A percentile compares a stretch with the other conserved stretches of the same genome.
Conservation (phyloP, 2,797 vertebrate species). For the Rhinella marina region DNA sequence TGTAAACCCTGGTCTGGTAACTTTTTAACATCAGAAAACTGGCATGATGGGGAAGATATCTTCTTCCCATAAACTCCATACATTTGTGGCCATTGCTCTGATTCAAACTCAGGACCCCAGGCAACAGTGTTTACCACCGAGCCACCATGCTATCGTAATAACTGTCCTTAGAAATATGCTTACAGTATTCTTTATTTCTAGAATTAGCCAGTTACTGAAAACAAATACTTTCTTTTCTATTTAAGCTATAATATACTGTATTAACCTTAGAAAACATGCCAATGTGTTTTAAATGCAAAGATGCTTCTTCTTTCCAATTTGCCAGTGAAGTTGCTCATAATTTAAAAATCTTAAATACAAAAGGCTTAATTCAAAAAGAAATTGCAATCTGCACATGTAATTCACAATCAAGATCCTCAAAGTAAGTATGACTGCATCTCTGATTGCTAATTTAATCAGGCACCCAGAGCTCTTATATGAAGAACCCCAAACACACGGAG, state of each 20-base stretch:
- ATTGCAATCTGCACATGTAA: slow-evolving; percentile 76
- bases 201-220: slow-evolving; percentile 30
- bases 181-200: neutral
- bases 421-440: slow-evolving; percentile 74
- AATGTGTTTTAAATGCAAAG: slow-evolving; percentile 56
- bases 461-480: slow-evolving; percentile 70
- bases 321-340: slow-evolving; percentile 54
- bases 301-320: slow-evolving; percentile 44
- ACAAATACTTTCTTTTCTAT: slow-evolving; percentile 37
- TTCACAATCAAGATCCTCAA: slow-evolving; percentile 76
- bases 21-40: too few species aligned
- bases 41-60: too few species aligned
- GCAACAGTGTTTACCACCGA: too few species aligned
- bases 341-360: slow-evolving; percentile 73
- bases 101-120: too few species aligned
- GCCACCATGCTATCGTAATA: neutral
- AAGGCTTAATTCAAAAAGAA: slow-evolving; percentile 74
- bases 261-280: slow-evolving; percentile 48
- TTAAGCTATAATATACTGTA: slow-evolving; percentile 35
- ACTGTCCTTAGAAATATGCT: slow-evolving; percentile 6
- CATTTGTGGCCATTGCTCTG: too few species aligned
- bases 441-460: slow-evolving; percentile 77
- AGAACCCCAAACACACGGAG: slow-evolving; percentile 68
- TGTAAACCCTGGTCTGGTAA: too few species aligned
- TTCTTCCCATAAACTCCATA: too few species aligned